Evolutionary conservation across 2,113 vertebrate species (phyloP).

Genomic region (Nibea albiflora): DNA sequence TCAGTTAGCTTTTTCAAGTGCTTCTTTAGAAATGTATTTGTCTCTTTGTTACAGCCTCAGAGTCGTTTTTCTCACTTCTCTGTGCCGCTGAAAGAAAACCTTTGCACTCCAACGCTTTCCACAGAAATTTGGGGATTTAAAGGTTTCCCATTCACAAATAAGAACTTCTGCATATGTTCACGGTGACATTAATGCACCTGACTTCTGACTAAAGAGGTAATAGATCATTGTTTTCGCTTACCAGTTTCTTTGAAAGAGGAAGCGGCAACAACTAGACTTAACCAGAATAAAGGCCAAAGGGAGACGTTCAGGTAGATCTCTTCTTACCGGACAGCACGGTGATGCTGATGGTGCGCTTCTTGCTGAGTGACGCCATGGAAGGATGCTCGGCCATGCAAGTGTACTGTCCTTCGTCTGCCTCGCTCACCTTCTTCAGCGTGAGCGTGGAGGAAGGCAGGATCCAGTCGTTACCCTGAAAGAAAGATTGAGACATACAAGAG

Average conservation of each 20-base stretch:
- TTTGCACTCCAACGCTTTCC: background rate
- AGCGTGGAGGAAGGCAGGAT: conserved; percentile 75
- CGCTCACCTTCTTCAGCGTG: conserved; percentile 70
- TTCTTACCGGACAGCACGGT: conserved; percentile 78
- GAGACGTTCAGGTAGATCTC: background rate
- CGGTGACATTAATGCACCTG: conserved; percentile 2
- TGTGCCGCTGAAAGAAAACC: background rate
- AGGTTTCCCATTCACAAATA: background rate
- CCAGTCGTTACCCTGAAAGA: conserved; percentile 81
- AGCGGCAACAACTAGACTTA: background rate
- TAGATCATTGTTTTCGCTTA: conserved; percentile 3
- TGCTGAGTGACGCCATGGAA: conserved; percentile 67
- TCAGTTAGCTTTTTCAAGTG: conserved; percentile 11
- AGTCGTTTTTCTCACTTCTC: conserved; percentile 10
- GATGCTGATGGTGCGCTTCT: conserved; percentile 75
- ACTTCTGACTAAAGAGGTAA: conserved; percentile 15
- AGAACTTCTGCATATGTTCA: background rate
- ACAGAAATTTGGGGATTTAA: background rate
- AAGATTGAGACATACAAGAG: conserved; percentile 22
- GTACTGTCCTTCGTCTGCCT: conserved; percentile 76
- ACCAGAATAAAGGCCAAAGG: background rate
- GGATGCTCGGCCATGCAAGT: conserved; percentile 80
- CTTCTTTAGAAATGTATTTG: conserved; percentile 30
- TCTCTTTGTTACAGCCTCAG: background rate
- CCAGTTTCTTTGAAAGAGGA: conserved; percentile 17